These are phyloP conservation scores for Microcebus lehilahytsara DNA, from an alignment of 2,113 vertebrate genomes.

Conservation along the genomic window DNA sequence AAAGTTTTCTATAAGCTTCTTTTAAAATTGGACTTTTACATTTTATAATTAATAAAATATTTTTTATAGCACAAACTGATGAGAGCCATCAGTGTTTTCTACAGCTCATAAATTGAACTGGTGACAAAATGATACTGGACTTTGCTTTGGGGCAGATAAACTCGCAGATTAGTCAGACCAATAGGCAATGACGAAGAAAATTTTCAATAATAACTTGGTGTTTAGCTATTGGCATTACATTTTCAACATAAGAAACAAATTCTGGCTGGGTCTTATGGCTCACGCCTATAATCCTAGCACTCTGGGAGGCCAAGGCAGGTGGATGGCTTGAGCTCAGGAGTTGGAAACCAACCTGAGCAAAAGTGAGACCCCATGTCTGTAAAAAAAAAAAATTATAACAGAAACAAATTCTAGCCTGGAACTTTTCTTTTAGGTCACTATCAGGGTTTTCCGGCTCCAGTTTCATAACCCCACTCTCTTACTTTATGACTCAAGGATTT, in stretches of 20 bases:
- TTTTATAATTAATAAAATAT: background rate
- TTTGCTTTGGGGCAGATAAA: background rate
- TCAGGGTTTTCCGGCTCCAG: background rate
- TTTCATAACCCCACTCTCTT: background rate
- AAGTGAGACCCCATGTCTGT: background rate
- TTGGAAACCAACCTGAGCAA: background rate
- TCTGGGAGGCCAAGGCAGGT: background rate
- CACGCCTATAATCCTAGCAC: background rate
- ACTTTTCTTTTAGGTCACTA: background rate
- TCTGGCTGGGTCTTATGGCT: background rate
- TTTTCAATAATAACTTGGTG: background rate
- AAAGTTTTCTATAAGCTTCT: background rate
- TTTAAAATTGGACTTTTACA: background rate
- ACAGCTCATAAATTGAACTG: background rate
- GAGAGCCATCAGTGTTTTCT: background rate
- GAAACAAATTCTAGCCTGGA: too few relatives aligned
- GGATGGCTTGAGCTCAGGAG: background rate
- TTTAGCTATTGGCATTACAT: background rate
- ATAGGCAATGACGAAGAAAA: background rate
- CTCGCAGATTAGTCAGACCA: background rate
- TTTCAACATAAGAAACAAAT: background rate
- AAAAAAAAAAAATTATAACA: background rate
- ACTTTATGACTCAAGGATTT: background rate
- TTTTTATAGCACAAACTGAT: background rate
- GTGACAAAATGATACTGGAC: conserved; percentile 18